Base-by-base conservation (phyloP, 2,113 vertebrate genomes). In the Theropithecus gelada region DNA sequence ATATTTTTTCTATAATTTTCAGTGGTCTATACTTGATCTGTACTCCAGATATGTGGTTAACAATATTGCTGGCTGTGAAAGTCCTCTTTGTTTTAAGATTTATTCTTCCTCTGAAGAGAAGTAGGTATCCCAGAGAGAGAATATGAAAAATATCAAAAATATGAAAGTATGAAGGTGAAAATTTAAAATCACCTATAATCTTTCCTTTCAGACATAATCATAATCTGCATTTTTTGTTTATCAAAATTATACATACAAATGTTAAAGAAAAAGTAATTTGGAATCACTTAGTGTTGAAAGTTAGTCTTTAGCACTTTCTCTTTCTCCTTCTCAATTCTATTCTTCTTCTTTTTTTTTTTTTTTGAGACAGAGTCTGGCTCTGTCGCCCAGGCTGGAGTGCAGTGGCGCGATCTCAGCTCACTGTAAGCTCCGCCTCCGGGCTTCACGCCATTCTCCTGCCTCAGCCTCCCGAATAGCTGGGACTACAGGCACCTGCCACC, bases 251-350 rank as follows among this genome's bases (percentile, higher is more conserved):
- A 80, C 32, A 12, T 59, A 16, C 4, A 83, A 43, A 76, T 87
- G 3, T 93, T 93, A 94, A 61, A 73, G 40, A 82, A 92, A 79
- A 79, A 70, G 59, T 61, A 72, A 94, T 90, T 55, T 20, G 84
- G 22, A 59, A 64, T 70, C 85, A 9, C 32, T 95, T 88, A 82
- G 25, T 91, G 45, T 52, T 59, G 14, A 61, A 79, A 43, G 13
- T 43, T 40, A 92, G n/a, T 38, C 20, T 88, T 94, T 55, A 82
- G 4, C 22, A 14, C 7, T 90, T 86, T 83, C 13, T 93, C 9
- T 90, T 85, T 87, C 17, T 92, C 38, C 23, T 30, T 80, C 40
- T 94, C 45, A 59, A 27, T 68, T 0, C 10, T 18, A 23, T 57
- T 84, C 16, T 57, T 88, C 48, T 50, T 50, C 12, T 48, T 13